These are phyloP conservation scores for Hemicentrotus pulcherrimus DNA, from an alignment of 35 echinoderm and acorn worm genomes.

Conservation along the genomic window DNA sequence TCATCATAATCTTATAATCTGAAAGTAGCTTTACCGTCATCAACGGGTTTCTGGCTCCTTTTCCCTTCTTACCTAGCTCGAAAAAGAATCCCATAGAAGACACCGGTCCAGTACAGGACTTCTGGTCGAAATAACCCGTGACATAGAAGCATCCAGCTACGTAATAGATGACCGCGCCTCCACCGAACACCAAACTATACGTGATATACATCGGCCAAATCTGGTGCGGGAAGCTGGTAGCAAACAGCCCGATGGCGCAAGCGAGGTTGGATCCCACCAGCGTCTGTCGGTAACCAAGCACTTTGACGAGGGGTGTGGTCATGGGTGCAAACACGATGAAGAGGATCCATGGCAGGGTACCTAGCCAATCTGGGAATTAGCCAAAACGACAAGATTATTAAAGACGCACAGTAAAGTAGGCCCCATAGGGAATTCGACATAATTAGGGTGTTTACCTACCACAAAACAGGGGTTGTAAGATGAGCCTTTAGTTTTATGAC, in stretches of 20 bases:
- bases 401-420: too few relatives aligned
- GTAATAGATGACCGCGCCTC: neutral
- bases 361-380: constrained; percentile 5
- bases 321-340: neutral
- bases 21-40: too few relatives aligned
- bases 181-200: constrained; percentile 20
- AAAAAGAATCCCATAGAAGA: neutral
- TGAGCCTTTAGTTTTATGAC: too few relatives aligned
- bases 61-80: neutral
- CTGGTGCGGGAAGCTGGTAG: constrained; percentile 8
- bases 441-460: too few relatives aligned
- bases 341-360: neutral
- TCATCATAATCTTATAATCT: too few relatives aligned
- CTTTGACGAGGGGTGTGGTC: neutral
- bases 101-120: constrained; percentile 27
- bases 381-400: too few relatives aligned
- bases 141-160: constrained; percentile 22
- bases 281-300: neutral
- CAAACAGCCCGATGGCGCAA: constrained; percentile 2
- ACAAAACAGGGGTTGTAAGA: too few relatives aligned
- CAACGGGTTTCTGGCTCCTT: too few relatives aligned
- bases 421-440: too few relatives aligned
- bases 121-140: constrained; percentile 30
- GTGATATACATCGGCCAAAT: constrained; percentile 28
- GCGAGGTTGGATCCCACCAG: neutral